A percentile compares a stretch with the other conserved stretches of the same genome.
Conservation (phyloP, 2,113 vertebrate genomes). For the Lepisosteus osseus region DNA sequence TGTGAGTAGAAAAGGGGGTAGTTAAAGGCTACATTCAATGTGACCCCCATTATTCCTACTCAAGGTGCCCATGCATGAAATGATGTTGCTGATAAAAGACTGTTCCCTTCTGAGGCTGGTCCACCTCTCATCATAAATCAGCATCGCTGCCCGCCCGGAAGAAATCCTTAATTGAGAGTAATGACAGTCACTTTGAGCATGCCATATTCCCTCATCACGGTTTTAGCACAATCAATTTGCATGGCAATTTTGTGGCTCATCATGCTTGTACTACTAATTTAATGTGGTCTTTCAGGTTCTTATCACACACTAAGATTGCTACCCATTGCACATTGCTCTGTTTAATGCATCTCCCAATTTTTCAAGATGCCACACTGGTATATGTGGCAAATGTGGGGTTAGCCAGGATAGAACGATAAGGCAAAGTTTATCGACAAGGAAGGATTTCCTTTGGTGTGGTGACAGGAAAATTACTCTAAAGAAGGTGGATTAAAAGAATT, state of each 20-base stretch:
- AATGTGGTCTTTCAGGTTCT: background rate
- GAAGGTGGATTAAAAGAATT: too few species aligned
- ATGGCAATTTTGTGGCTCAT: background rate
- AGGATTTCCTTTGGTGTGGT: too few species aligned
- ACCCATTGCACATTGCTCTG: too few species aligned
- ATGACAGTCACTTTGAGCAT: slow-evolving; percentile 27
- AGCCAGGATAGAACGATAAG: too few species aligned
- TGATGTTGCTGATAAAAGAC: slow-evolving; percentile 33
- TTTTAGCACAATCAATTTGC: background rate
- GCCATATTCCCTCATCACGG: background rate
- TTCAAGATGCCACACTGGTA: too few species aligned
- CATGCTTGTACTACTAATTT: background rate
- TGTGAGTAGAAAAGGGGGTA: background rate
- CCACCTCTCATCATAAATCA: slow-evolving; percentile 16
- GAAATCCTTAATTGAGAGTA: slow-evolving; percentile 25
- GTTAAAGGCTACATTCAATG: slow-evolving; percentile 44
- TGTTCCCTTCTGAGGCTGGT: background rate
- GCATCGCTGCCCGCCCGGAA: slow-evolving; percentile 15
- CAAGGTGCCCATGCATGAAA: slow-evolving; percentile 53
- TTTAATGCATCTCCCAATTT: too few species aligned
- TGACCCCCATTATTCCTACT: slow-evolving; percentile 62
- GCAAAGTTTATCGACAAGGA: too few species aligned
- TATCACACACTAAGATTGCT: too few species aligned
- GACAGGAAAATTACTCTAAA: too few species aligned
- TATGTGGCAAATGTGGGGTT: too few species aligned